Evolutionary conservation across 2,113 vertebrate species (phyloP).

Genomic region (Columbina picui): DNA sequence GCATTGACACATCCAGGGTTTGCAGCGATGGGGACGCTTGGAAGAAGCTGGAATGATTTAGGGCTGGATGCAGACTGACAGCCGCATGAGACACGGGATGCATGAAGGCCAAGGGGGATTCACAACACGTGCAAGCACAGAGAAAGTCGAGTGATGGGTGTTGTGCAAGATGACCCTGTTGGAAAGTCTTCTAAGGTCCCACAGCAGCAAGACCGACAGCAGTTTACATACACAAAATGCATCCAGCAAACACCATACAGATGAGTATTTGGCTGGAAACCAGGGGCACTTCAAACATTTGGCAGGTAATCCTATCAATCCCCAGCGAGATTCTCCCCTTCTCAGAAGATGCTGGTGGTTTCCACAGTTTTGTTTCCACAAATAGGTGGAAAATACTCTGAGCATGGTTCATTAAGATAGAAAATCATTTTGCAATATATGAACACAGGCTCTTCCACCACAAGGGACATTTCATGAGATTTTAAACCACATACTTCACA

Average conservation of each 20-base stretch:
- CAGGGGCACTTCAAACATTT: background rate
- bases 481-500: background rate
- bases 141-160: fast-evolving
- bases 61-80: background rate
- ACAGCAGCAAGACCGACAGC: background rate
- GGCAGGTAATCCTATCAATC: background rate
- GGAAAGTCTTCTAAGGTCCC: background rate
- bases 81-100: background rate
- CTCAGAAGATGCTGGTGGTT: background rate
- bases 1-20: background rate
- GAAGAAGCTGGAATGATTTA: background rate
- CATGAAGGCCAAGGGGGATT: background rate
- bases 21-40: background rate
- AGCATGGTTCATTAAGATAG: background rate
- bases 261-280: background rate
- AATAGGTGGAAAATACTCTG: background rate
- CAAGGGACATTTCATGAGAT: background rate
- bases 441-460: background rate
- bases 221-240: background rate
- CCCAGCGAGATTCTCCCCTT: background rate
- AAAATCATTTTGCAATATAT: background rate
- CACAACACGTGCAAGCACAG: background rate
- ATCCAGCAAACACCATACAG: background rate
- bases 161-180: fast-evolving
- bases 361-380: background rate